These are phyloP conservation scores for Melinaea marsaeus DNA, from an alignment of 2,888 invertebrate species.

Conservation along the genomic window DNA sequence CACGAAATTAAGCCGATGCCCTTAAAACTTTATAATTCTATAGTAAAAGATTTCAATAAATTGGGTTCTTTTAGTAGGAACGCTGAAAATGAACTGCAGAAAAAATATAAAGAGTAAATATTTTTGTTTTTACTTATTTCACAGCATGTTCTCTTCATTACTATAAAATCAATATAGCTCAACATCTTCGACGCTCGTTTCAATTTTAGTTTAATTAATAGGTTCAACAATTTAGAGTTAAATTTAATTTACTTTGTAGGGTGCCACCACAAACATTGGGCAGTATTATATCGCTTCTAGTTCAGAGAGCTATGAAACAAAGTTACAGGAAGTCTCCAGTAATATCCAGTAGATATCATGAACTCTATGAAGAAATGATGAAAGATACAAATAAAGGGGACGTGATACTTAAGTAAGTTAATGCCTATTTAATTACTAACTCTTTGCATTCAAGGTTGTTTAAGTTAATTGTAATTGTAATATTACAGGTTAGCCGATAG, in stretches of 20 bases:
- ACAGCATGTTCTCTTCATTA: no score
- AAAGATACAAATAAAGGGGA: constrained; percentile 73
- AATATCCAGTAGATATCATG: constrained; percentile 75
- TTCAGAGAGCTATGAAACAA: constrained; percentile 80
- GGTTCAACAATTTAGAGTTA: neutral
- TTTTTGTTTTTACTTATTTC: neutral
- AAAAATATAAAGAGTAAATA: constrained; percentile 76
- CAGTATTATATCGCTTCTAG: constrained; percentile 83
- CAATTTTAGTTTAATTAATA: constrained; percentile 5
- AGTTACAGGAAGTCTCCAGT: constrained; percentile 79
- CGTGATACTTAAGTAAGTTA: constrained; percentile 79
- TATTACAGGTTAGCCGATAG: constrained; percentile 59
- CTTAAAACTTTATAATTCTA: constrained; percentile 68
- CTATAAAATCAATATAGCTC: no score
- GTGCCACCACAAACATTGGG: constrained; percentile 79
- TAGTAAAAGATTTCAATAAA: constrained; percentile 76
- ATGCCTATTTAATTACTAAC: no score
- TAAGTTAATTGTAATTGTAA: constrained; percentile 12
- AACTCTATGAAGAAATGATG: constrained; percentile 73
- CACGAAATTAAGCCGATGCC: constrained; percentile 55
- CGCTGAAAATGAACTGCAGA: constrained; percentile 77
- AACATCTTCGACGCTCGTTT: neutral
- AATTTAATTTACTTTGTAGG: constrained; percentile 47
- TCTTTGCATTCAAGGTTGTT: no score
- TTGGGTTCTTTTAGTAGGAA: constrained; percentile 77